Base-by-base conservation (phyloP, 2,113 vertebrate genomes). In the Eubucco bourcierii region DNA sequence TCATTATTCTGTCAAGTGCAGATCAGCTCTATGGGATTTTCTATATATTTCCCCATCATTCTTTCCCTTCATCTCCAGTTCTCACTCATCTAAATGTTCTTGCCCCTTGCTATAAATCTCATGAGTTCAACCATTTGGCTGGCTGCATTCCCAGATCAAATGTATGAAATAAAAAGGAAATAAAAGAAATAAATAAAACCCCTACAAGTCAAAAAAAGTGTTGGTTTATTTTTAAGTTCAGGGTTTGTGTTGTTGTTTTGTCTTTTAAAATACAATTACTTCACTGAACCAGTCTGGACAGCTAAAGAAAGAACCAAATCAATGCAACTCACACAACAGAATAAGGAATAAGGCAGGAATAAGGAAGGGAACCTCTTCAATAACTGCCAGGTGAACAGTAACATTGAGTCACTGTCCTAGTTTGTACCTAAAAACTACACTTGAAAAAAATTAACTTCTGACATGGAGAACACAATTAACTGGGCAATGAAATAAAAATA, bases 1-100 rank as follows among this genome's bases (percentile, higher is more conserved):
- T 65, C 85, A 94, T 91, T 95, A 90, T 83, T 93, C 82, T 94
- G 88, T 90, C 93, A 96, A 76, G 17, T 90, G 61, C 73, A 93
- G 65, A 95, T 91, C 79, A 93, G 19, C 19, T 83, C 10, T 37
- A 91, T 82, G 81, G 87, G 37, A 25, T 93, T 95, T 95, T 88
- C 61, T 74, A 12, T 88, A 71, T 72, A 90, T 91, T 93, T 74
- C 44, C 18, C 65, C 68, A 85, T 71, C 52, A 67, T 56, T 93
- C 80, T 68, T 74, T 90, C 44, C 65, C 25, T 88, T 91, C 79
- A 93, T 70, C 31, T 93, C 76, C 58, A 80, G 79, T 91, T 90
- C 37, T 83, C 86, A 67, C 56, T 83, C 75, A 76, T 85, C 60
- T 91, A 74, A 91, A 93, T 46, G 82, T 95, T 85, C 82, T 80